phyloP scores from a whole-genome alignment of 2,113 vertebrate species.

The Cariama cristata region DNA sequence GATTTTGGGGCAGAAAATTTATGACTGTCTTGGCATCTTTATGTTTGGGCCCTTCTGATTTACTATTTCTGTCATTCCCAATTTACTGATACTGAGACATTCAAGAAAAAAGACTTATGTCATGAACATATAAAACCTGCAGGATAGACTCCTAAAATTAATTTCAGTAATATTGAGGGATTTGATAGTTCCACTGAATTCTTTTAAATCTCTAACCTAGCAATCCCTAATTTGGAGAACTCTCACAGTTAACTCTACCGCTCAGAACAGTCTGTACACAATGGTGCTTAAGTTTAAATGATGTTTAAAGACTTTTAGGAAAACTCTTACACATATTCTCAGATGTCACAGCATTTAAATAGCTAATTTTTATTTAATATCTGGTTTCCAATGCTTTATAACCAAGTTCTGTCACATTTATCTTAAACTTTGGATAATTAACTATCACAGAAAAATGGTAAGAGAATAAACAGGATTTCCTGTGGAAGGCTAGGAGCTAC shows the following conservation, averaged over 20 bases:
- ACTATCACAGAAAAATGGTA: not conserved
- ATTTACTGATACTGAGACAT: not conserved
- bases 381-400: not conserved
- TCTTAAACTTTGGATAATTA: not conserved
- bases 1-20: not conserved
- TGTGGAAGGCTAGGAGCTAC: not conserved
- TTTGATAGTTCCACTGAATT: not conserved
- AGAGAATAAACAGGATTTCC: not conserved
- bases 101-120: not conserved
- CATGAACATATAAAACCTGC: not conserved
- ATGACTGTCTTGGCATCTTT: not conserved
- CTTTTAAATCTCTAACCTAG: not conserved
- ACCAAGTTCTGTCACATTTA: not conserved
- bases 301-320: not conserved
- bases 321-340: not conserved
- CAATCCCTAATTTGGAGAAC: not conserved
- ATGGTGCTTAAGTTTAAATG: not conserved
- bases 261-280: not conserved
- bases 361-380: not conserved
- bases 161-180: not conserved
- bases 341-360: not conserved
- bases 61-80: not conserved
- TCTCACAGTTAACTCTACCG: not conserved
- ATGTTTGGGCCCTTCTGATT: not conserved
- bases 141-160: not conserved